Evolutionary conservation across 2,113 vertebrate genomes (phyloP).

Genomic region (Astatoreochromis straeleni): DNA sequence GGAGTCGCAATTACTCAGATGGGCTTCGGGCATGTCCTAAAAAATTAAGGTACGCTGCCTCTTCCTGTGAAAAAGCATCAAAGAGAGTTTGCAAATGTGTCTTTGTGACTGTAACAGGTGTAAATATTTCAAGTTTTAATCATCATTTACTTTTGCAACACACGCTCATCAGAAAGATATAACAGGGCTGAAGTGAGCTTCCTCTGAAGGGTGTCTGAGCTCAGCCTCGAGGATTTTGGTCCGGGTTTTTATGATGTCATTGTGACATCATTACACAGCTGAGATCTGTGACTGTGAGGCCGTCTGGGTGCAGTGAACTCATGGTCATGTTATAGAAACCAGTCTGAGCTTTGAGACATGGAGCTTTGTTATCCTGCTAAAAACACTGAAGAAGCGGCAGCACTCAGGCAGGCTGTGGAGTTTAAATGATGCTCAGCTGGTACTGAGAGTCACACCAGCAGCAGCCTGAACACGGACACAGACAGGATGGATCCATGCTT

Average conservation of each 20-base stretch:
- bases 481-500: background rate
- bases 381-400: background rate
- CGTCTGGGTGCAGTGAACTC: background rate
- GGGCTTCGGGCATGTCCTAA: background rate
- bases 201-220: background rate
- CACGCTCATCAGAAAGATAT: background rate
- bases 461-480: background rate
- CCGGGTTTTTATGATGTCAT: rapidly evolving
- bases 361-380: background rate
- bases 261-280: background rate
- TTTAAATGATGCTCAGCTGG: background rate
- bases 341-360: background rate
- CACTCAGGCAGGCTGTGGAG: background rate
- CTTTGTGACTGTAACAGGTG: background rate
- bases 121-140: background rate
- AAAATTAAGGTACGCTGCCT: background rate
- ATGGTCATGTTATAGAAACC: background rate
- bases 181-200: background rate
- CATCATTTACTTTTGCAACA: background rate
- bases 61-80: background rate
- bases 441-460: background rate
- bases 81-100: background rate
- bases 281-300: background rate
- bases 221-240: background rate
- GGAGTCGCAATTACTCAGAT: background rate